Conservation (phyloP, 2,113 vertebrate species). For the Rafetus swinhoei region DNA sequence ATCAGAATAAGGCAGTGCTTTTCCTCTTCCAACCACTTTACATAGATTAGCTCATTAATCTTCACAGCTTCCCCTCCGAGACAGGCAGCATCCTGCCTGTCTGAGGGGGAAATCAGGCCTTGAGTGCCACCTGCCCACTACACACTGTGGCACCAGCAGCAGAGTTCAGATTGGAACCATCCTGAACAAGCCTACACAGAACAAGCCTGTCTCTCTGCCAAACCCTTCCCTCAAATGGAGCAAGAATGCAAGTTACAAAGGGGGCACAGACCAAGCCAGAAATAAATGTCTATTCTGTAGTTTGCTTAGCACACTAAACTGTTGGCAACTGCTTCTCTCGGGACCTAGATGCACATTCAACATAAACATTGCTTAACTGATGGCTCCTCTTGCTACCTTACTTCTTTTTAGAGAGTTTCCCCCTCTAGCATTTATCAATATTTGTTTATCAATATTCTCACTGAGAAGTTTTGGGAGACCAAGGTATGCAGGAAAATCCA, state of each 20-base stretch:
- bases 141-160: not conserved
- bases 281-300: not conserved
- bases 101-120: not conserved
- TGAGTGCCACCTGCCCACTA: not conserved
- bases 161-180: not conserved
- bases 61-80: not conserved
- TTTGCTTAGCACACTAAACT: not conserved
- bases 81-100: not conserved
- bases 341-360: not conserved
- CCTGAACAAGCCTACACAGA: not conserved
- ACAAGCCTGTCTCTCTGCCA: not conserved
- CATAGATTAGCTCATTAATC: not conserved
- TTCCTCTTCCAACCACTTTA: not conserved
- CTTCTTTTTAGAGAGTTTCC: not conserved
- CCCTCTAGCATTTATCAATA: not conserved
- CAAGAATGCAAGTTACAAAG: too few species aligned
- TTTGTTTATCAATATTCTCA: not conserved
- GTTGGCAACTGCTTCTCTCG: not conserved
- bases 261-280: not conserved
- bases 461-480: not conserved
- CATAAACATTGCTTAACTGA: not conserved
- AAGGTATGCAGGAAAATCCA: not conserved
- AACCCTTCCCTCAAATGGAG: not conserved
- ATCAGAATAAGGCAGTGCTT: not conserved
- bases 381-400: not conserved